Percentiles rank a stretch among this genome's conserved stretches.
Conservation (phyloP, 92 coral and sea anemone species). For the Palythoa grandiflora region DNA sequence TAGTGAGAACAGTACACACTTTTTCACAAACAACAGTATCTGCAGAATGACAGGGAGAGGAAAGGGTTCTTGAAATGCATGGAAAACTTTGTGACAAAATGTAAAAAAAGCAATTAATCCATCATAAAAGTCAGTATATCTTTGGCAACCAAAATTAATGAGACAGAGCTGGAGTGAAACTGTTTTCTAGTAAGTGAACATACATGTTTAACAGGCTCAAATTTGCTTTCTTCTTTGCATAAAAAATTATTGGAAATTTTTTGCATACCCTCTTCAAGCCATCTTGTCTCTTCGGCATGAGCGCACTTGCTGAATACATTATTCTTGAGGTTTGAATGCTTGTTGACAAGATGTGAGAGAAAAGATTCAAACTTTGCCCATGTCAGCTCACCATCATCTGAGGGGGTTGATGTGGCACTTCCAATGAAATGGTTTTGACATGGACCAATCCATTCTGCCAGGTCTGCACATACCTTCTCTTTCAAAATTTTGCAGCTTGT, state of each 20-base stretch:
- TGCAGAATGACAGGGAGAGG: neutral
- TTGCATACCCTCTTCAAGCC: neutral
- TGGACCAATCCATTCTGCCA: no score
- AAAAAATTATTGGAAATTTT: neutral
- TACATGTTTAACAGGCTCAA: neutral
- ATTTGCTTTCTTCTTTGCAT: neutral
- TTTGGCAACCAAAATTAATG: neutral
- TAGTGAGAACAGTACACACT: neutral
- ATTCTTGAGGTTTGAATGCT: neutral
- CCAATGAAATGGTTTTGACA: no score
- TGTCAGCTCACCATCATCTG: conserved; percentile 35
- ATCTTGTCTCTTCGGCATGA: neutral
- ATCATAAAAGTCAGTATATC: neutral
- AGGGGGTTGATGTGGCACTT: no score
- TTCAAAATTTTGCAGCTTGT: no score
- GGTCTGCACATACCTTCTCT: no score
- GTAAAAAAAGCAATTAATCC: neutral
- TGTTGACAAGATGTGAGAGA: neutral
- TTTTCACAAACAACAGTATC: neutral
- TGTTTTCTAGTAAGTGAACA: neutral
- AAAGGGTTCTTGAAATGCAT: neutral
- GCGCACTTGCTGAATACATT: neutral
- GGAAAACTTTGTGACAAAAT: neutral
- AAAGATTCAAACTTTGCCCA: conserved; percentile 50
- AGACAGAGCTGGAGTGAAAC: neutral